phyloP scores from a whole-genome alignment of 2,888 invertebrate genomes.

The Dexiosoma caninum region DNA sequence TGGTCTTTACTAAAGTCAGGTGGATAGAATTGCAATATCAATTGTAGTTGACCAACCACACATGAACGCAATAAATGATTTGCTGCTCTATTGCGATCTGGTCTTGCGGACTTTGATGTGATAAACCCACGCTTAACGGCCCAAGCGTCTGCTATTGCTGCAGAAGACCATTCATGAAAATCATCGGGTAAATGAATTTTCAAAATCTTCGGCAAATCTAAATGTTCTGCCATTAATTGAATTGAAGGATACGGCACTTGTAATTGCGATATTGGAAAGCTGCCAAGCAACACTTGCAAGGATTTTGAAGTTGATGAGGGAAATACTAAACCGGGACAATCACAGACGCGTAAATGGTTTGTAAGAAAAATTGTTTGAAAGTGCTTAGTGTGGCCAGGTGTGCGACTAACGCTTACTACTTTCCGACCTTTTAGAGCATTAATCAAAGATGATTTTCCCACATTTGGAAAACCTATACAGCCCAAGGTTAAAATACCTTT shows the following conservation, averaged over 20 bases:
- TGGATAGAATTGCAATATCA: slow-evolving; percentile 88
- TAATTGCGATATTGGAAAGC: slow-evolving; percentile 95
- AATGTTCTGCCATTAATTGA: slow-evolving; percentile 83
- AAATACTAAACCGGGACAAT: slow-evolving; percentile 96
- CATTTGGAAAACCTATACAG: slow-evolving; percentile 95
- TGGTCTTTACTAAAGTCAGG: slow-evolving; percentile 81
- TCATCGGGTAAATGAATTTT: slow-evolving; percentile 87
- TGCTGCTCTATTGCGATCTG: slow-evolving; percentile 92
- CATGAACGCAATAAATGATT: slow-evolving; percentile 92
- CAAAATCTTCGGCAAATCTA: slow-evolving; percentile 85
- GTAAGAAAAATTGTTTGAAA: slow-evolving; percentile 97
- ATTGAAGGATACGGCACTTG: slow-evolving; percentile 91
- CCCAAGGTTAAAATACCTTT: slow-evolving; percentile 89
- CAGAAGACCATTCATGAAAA: slow-evolving; percentile 87
- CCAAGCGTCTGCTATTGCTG: slow-evolving; percentile 95
- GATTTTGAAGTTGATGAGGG: slow-evolving; percentile 91
- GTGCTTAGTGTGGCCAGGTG: slow-evolving; percentile 97
- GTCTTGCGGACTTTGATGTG: slow-evolving; percentile 91
- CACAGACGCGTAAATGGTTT: slow-evolving; percentile 90
- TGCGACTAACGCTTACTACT: slow-evolving; percentile 94
- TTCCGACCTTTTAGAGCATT: slow-evolving; percentile 95
- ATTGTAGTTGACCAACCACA: slow-evolving; percentile 90
- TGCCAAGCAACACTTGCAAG: slow-evolving; percentile 93
- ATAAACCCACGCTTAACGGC: slow-evolving; percentile 90
- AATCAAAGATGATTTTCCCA: slow-evolving; percentile 95